These are phyloP conservation scores for Tetropium fuscum DNA, from an alignment of 2,888 invertebrate genomes.

Conservation along the genomic window DNA sequence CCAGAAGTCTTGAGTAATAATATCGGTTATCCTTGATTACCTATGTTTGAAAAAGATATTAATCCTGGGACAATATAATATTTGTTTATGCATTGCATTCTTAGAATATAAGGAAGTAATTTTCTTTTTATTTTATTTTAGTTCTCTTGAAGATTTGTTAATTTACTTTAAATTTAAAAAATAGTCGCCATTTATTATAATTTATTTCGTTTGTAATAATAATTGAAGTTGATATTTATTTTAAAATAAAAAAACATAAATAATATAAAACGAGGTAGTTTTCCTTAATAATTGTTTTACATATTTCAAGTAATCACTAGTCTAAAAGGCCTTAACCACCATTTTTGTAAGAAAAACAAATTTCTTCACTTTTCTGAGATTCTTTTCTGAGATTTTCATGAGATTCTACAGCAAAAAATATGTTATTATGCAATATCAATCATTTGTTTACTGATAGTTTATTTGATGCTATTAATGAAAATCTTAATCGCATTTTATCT, in stretches of 20 bases:
- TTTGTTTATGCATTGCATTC: not conserved
- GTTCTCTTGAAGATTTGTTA: not conserved
- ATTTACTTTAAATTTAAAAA: not conserved
- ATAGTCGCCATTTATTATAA: not conserved
- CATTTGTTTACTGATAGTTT: slow-evolving; percentile 2
- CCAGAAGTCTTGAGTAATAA: slow-evolving; percentile 6
- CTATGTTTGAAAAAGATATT: slow-evolving; percentile 5
- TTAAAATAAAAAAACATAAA: slow-evolving; percentile 4
- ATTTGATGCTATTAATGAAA: slow-evolving; percentile 1
- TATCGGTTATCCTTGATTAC: slow-evolving; percentile 3
- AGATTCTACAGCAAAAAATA: slow-evolving; percentile 4
- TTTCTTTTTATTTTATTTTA: not conserved
- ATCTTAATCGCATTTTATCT: slow-evolving; percentile 3
- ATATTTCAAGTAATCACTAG: slow-evolving; percentile 5
- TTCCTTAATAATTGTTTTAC: slow-evolving; percentile 5
- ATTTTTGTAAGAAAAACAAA: not conserved
- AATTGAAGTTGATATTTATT: not conserved
- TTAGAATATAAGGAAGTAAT: not conserved
- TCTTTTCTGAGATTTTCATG: slow-evolving; percentile 3
- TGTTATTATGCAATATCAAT: slow-evolving; percentile 6
- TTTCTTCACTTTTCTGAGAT: slow-evolving; percentile 1
- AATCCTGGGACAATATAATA: not conserved
- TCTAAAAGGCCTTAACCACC: not conserved
- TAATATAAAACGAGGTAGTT: slow-evolving; percentile 6
- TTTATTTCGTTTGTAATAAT: slow-evolving; percentile 4